Percentiles rank a stretch among this genome's conserved stretches.
These are phyloP conservation scores for Ctenopoma multispine DNA, from an alignment of 2,797 vertebrate species.

Conservation along the genomic window DNA sequence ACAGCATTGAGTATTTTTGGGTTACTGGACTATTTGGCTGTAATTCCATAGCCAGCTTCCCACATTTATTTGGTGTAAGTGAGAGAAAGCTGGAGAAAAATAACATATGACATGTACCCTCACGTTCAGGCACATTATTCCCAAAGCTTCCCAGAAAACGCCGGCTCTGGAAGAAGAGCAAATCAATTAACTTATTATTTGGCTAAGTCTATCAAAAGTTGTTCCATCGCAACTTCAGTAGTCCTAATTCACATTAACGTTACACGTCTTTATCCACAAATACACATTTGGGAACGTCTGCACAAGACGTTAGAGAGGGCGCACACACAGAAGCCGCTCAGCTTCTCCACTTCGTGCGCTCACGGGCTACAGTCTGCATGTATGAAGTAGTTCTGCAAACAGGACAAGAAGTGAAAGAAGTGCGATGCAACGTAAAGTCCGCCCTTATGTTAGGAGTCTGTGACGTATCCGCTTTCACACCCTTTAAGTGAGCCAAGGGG, in stretches of 20 bases:
- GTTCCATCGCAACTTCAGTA: no score
- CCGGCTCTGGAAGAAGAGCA: neutral
- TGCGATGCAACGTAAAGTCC: neutral
- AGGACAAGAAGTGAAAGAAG: neutral
- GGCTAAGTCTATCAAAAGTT: no score
- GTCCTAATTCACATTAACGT: neutral
- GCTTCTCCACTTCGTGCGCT: conserved; percentile 15
- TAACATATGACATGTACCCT: neutral
- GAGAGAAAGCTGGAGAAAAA: neutral
- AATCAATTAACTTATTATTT: neutral
- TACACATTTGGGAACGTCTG: fast-evolving
- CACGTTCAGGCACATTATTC: neutral
- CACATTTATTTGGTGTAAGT: neutral
- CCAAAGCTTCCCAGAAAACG: neutral
- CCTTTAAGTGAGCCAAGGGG: conserved; percentile 19
- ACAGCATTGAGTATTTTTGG: conserved; percentile 5
- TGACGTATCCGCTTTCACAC: conserved; percentile 54
- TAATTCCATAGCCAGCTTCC: conserved; percentile 1
- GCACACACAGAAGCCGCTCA: neutral
- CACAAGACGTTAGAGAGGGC: neutral
- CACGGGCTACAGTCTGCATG: neutral
- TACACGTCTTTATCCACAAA: neutral
- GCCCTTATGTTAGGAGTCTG: conserved; percentile 35
- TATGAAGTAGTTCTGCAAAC: conserved; percentile 26
- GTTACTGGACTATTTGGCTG: conserved; percentile 22